Evolutionary conservation across 2,113 vertebrate species (phyloP), one percentile per base, ranked within the genome.

Genomic region (Gopherus evgoodei): DNA sequence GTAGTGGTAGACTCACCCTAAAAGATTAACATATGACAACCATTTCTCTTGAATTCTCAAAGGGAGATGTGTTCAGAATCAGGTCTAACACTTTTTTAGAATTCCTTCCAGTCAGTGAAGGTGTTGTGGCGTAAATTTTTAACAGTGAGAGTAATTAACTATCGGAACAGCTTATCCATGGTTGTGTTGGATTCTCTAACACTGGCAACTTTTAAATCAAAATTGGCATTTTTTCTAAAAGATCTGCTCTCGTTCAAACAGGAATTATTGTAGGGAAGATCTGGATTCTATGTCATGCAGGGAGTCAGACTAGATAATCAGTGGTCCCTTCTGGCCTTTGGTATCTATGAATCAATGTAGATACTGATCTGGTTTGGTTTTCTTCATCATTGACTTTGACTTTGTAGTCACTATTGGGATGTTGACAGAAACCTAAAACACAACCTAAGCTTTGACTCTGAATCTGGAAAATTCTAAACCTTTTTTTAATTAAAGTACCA

Each of bases 401-500:
- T 53, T 59, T 10, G 3, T 59, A 11, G 12, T 22, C n/a, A 19
- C 5, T 83, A 1, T 0, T 24, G 80, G 9, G 38, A 22, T 81
- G 5, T 50, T 35, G 31, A 4, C 13, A 24, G 59, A 52, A 86
- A 42, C 42, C n/a, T 47, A 10, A 2, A 75, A 24, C 4, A 25
- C 10, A 56, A 2, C 49, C 0, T 0, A 3, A 1, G 14, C 86
- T 92, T 89, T 76, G 72, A 52, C 6, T 59, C 25, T 79, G 79
- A 78, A 90, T 65, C 8, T 38, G 76, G 80, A 27, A 22, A 19
- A 1, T 94, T 97, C 90, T 91, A 78, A 54, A 81, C 24, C n/a
- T 84, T 80, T 91, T 93, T 31, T 95, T 44, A 84, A n/a, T 94
- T 5, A 95, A 97, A 91, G 87, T 57, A 47, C 90, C 81, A 75